A percentile compares a stretch with the other conserved stretches of the same genome.
Conservation (phyloP, 2,113 vertebrate genomes). For the Mirounga angustirostris region DNA sequence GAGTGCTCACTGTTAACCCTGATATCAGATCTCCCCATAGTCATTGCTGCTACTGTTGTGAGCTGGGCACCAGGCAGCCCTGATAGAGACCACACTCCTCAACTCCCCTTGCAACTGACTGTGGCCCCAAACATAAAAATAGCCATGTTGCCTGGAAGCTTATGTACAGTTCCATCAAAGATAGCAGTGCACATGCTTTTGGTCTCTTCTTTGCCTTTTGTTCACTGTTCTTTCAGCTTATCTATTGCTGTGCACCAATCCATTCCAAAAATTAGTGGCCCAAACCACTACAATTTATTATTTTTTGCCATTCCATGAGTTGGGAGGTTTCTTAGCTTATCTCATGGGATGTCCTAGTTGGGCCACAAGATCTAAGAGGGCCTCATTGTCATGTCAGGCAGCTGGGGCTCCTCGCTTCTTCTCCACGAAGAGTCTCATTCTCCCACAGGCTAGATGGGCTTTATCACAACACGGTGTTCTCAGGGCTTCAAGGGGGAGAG, state of each 20-base stretch:
- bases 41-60: too few species aligned
- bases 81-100: background rate
- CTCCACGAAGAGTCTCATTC: background rate
- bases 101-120: background rate
- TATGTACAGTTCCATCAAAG: background rate
- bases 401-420: background rate
- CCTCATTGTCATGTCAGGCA: fast-evolving
- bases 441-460: background rate
- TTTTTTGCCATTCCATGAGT: background rate
- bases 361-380: background rate
- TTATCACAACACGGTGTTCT: background rate
- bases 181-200: fast-evolving
- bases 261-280: background rate
- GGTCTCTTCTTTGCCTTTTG: background rate
- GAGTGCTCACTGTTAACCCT: background rate
- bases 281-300: background rate
- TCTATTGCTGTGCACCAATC: fast-evolving
- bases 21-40: background rate
- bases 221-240: background rate
- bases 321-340: background rate
- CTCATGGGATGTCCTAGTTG: background rate
- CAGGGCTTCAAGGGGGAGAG: background rate
- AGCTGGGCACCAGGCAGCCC: background rate
- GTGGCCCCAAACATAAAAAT: background rate
- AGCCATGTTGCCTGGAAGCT: background rate